Evolutionary conservation across 2,888 invertebrate species (phyloP).

Genomic region (Itoplectis maculator): DNA sequence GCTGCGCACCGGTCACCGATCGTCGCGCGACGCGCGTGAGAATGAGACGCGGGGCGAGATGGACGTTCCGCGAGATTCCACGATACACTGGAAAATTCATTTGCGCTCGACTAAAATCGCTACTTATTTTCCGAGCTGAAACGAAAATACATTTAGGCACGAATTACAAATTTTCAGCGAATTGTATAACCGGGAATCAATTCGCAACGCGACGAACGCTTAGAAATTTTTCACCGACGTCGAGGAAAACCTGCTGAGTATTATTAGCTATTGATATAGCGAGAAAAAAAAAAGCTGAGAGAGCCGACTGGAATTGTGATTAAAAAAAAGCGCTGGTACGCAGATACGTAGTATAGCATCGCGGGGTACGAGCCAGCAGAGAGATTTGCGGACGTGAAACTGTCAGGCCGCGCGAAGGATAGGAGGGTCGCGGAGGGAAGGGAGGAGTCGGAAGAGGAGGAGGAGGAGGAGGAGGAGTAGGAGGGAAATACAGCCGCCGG

Average conservation of each 20-base stretch:
- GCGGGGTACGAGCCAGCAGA: not conserved
- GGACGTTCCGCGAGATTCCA: slow-evolving; percentile 2
- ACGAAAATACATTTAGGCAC: too few species aligned
- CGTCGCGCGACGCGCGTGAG: not conserved
- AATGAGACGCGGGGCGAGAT: not conserved
- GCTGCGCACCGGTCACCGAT: not conserved
- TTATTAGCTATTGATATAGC: too few species aligned
- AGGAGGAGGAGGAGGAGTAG: slow-evolving; percentile 21
- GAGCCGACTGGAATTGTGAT: not conserved
- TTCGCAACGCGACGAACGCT: too few species aligned
- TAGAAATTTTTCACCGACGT: too few species aligned
- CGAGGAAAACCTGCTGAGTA: too few species aligned
- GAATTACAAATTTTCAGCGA: too few species aligned
- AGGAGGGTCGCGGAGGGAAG: not conserved
- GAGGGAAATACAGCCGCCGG: slow-evolving; percentile 65
- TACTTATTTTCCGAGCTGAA: too few species aligned
- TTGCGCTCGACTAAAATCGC: too few species aligned
- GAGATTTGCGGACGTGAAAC: slow-evolving; percentile 26
- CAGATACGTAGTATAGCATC: not conserved
- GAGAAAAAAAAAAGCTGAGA: too few species aligned
- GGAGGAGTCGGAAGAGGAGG: too few species aligned
- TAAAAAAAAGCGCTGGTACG: not conserved
- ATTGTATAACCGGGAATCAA: too few species aligned
- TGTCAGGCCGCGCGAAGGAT: not conserved
- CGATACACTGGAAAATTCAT: too few species aligned